Conservation (phyloP, 2,113 vertebrate species). For the Carassius carassius region DNA sequence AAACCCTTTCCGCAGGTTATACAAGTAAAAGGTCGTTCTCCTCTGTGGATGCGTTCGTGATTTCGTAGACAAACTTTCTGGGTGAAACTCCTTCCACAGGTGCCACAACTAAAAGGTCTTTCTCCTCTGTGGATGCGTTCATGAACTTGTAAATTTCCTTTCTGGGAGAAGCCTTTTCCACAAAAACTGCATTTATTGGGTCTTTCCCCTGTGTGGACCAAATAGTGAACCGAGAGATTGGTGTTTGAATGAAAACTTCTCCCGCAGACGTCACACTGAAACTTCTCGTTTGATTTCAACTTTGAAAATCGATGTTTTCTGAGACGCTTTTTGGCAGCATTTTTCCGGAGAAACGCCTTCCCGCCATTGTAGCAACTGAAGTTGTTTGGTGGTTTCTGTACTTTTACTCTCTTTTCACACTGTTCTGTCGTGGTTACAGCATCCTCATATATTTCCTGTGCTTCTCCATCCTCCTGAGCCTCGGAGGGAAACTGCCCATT, state of each 20-base stretch:
- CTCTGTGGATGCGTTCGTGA: conserved; percentile 71
- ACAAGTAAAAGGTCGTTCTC: conserved; percentile 68
- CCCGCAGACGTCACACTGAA: conserved; percentile 62
- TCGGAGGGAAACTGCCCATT: too few relatives aligned
- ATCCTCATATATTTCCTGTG: too few relatives aligned
- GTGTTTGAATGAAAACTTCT: conserved; percentile 61
- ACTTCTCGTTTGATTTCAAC: conserved; percentile 6
- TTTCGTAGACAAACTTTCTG: conserved; percentile 71
- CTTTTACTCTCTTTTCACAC: conserved; percentile 41
- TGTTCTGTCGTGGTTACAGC: too few relatives aligned
- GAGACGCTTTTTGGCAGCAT: conserved; percentile 36
- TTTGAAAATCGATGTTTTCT: conserved; percentile 57
- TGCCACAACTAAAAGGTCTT: conserved; percentile 63
- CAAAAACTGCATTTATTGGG: too few relatives aligned
- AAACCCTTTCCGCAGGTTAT: conserved; percentile 67
- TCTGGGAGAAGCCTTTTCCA: conserved; percentile 57
- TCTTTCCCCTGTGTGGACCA: too few relatives aligned
- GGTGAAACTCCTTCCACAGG: conserved; percentile 68
- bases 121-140: conserved; percentile 70
- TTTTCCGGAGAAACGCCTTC: conserved; percentile 58
- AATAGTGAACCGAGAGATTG: conserved; percentile 40
- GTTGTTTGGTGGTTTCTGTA: conserved; percentile 46
- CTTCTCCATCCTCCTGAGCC: too few relatives aligned
- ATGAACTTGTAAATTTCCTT: conserved; percentile 65
- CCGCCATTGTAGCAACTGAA: neutral